Percentiles rank a stretch among this genome's conserved stretches.
These are phyloP conservation scores for Tenthredo mesomela DNA, from an alignment of 2,888 invertebrate genomes.

Conservation along the genomic window DNA sequence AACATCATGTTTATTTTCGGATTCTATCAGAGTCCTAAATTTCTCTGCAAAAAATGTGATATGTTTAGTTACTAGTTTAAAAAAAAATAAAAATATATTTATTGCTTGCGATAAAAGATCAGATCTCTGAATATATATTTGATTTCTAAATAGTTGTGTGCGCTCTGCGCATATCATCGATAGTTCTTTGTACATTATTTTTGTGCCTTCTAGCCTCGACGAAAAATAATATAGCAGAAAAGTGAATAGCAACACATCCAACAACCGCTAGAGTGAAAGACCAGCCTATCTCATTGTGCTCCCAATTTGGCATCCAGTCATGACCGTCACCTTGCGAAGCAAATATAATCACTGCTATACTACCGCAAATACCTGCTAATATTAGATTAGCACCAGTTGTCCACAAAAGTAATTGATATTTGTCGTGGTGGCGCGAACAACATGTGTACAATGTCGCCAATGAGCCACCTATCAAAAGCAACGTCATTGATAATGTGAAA, in stretches of 20 bases:
- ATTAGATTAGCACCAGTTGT: constrained; percentile 87
- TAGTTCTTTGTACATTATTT: constrained; percentile 86
- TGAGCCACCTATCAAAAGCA: constrained; percentile 87
- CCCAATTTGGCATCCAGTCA: constrained; percentile 98
- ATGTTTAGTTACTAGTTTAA: background rate
- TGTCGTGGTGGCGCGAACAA: constrained; percentile 88
- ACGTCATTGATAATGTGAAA: constrained; percentile 92
- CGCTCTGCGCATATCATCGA: constrained; percentile 84
- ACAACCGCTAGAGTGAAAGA: constrained; percentile 93
- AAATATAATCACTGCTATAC: constrained; percentile 92
- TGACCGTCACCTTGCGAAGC: constrained; percentile 94
- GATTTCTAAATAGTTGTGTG: constrained; percentile 86
- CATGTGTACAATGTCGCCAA: constrained; percentile 87
- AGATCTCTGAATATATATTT: background rate
- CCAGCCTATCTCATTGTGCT: constrained; percentile 97
- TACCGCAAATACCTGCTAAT: constrained; percentile 87
- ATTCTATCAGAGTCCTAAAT: too few species aligned
- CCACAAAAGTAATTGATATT: constrained; percentile 86
- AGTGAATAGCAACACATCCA: constrained; percentile 87
- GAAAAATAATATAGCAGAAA: constrained; percentile 89
- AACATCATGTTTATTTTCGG: too few species aligned
- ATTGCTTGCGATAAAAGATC: background rate
- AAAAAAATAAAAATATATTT: background rate
- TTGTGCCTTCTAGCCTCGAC: constrained; percentile 90
- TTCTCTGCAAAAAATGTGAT: background rate